These are phyloP conservation scores for Rhadina sibilatrix DNA, from an alignment of 2,113 vertebrate genomes.

Conservation along the genomic window DNA sequence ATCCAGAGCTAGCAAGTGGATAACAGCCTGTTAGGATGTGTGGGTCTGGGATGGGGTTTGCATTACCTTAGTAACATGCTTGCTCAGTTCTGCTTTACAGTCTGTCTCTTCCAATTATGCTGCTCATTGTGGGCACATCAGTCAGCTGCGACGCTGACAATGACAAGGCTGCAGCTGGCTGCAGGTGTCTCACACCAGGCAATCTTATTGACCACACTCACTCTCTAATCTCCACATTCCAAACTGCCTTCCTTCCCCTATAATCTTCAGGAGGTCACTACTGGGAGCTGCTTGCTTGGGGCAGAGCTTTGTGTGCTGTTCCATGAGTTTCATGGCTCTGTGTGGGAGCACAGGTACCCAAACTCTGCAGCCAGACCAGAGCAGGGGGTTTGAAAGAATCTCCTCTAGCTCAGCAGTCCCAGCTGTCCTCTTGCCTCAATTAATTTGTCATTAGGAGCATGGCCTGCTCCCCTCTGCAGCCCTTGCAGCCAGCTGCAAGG, in stretches of 20 bases:
- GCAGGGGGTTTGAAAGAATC: background rate
- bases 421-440: background rate
- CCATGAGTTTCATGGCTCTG: background rate
- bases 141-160: background rate
- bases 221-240: conserved; percentile 1
- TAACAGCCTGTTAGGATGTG: background rate
- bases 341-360: background rate
- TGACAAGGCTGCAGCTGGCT: background rate
- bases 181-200: background rate
- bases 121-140: background rate
- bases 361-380: background rate
- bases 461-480: background rate
- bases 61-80: conserved; percentile 4
- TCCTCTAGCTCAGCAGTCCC: background rate
- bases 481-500: background rate
- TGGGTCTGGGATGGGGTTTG: background rate
- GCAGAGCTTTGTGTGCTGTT: background rate
- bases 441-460: background rate
- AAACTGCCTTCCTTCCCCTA: background rate
- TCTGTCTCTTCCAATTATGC: conserved; percentile 8
- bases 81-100: background rate
- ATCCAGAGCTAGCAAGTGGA: background rate
- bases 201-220: background rate
- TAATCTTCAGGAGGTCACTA: background rate
- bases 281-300: background rate